Evolutionary conservation across 2,113 vertebrate species (phyloP), one percentile per base, ranked within the genome.

Genomic region (Taxidea taxus): DNA sequence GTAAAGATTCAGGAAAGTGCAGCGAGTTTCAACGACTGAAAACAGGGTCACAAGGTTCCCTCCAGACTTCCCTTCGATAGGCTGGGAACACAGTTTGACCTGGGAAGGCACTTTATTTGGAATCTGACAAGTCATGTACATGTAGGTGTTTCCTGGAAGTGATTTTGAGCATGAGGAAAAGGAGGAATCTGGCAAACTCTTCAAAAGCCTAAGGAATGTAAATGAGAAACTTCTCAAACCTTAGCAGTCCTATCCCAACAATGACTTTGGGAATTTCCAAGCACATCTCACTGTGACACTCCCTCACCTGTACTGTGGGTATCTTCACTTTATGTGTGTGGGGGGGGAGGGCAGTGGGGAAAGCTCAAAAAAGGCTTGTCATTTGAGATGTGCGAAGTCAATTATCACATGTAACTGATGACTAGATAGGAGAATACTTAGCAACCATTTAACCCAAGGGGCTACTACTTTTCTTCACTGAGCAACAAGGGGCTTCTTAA

Each of bases 401-500:
- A 97, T 98, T 97, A 97, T 64, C 14, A 42, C 91, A 80, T 97
- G 98, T 93, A 97, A 44, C 72, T 97, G 90, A 88, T 95, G 97
- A 97, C 56, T 94, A 75, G 95, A 74, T 90, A 96, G 87, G 87
- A 94, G 88, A 98, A 96, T 96, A 98, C 98, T 98, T 98, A 98
- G 85, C 74, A 97, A 96, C 37, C n/a, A 90, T 93, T 98, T 98
- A 97, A 90, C 82, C 93, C 42, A 93, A 96, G 93, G 96, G 58
- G 42, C 81, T 96, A 49, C 16, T 54, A 84, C 51, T 42, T 97
- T 96, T 92, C 96, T 97, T 87, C 95, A 92, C 84, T 95, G 78
- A 9, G 0, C 75, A 87, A 95, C 90, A 97, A 97, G 86, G 74
- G n/a, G 13, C 34, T 87, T 96, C 34, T 88, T 96, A 86, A 97